Evolutionary conservation across 2,113 vertebrate species (phyloP), one percentile per base, ranked within the genome.

Genomic region (Sorex fumeus): DNA sequence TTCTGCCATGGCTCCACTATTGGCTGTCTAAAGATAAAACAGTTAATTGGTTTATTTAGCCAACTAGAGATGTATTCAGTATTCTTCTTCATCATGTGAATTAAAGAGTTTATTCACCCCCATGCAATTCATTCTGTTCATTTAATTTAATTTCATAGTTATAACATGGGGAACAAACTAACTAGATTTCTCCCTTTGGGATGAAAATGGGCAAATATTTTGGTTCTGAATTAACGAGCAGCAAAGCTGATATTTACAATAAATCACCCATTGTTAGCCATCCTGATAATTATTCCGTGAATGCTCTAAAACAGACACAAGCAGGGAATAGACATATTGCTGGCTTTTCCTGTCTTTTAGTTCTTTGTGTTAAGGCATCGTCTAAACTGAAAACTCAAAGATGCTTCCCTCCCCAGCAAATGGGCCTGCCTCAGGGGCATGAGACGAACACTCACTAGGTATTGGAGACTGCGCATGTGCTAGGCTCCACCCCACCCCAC

Each of bases 11-110:
- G 94, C 95, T 50, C 78, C 78, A 90, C 74, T 83, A 88, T 97
- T 91, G 84, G 91, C 76, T 97, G 95, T 97, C 96, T 96, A 97
- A 97, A 94, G 88, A 97, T 95, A 97, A 98, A 97, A 96, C 86
- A 30, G 88, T 97, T 97, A 97, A 97, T 97, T 98, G 97, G 94
- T 97, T 98, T 97, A 97, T 96, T 98, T 97, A 97, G 95, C 92
- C 94, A 97, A 96, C 91, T 96, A 82, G 91, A 96, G 91, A 97
- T 97, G 96, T 96, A 96, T 90, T 96, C 96, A 72, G 45, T 94
- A 85, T 94, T 96, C 92, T 93, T 97, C 74, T 96, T 97, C 95
- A 72, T 96, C n/a, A 64, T 74, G 53, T 96, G 93, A 95, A 95
- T 97, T 87, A 97, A 97, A 97, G 91, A 74, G 97, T 97, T 97